Percentiles rank a stretch among this genome's conserved stretches.
phyloP scores from a whole-genome alignment of 35 echinoderm and acorn worm genomes.

The Anneissia japonica region DNA sequence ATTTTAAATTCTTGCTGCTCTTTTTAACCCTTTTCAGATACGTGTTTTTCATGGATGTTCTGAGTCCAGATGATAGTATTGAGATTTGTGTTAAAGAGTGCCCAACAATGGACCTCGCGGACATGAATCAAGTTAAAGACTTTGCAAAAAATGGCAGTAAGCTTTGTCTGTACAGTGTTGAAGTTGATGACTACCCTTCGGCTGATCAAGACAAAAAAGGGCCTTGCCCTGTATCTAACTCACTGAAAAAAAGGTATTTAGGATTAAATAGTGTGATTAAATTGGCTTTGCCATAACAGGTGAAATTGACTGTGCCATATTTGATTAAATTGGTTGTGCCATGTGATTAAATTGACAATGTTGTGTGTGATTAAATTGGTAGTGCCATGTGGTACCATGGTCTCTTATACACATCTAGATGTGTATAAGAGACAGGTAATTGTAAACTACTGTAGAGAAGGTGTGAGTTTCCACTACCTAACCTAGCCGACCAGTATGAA shows the following conservation, averaged over 20 bases:
- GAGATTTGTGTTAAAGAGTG: slow-evolving; percentile 88
- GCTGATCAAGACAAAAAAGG: not conserved
- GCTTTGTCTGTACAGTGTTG: slow-evolving; percentile 54
- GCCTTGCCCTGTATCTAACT: not conserved
- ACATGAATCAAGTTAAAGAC: slow-evolving; percentile 23
- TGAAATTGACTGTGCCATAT: no score
- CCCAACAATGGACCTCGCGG: slow-evolving; percentile 49
- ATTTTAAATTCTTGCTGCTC: not conserved
- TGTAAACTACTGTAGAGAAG: no score
- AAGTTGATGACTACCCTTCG: slow-evolving; percentile 40
- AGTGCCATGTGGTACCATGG: no score
- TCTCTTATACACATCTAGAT: no score
- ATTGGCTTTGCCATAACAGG: no score
- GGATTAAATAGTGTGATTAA: no score
- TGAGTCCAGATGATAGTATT: slow-evolving; percentile 19
- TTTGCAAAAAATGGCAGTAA: slow-evolving; percentile 57
- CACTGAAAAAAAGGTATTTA: not conserved
- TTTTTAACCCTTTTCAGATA: slow-evolving; percentile 18
- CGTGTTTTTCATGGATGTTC: slow-evolving; percentile 91
- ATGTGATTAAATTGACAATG: no score
- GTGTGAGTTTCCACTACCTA: no score
- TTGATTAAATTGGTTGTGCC: no score
- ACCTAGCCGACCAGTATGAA: no score
- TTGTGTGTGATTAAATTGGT: no score
- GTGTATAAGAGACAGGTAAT: no score